Base-by-base conservation (phyloP, 2,797 vertebrate genomes). In the Thaleichthys pacificus region DNA sequence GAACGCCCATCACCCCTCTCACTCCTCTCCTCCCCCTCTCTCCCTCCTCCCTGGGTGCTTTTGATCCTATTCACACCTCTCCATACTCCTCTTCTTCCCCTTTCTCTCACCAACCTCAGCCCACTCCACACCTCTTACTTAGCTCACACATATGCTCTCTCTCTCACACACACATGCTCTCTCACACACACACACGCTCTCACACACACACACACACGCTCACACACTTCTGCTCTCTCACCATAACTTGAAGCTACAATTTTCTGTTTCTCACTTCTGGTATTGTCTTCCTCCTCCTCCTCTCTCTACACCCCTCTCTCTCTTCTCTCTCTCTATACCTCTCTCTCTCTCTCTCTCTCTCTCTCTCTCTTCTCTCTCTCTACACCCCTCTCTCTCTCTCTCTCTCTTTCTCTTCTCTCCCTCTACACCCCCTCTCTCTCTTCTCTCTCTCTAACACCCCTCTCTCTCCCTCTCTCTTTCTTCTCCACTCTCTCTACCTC, bases 201-300 rank as follows among this genome's bases (percentile, higher is more conserved):
- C 38, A 42, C 38, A 42, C 38, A 42, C 30, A 1, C 9, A 42
- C 38, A 42, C 8, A 42, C 7, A 42, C 38, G 6, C 38, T 7
- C 38, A 42, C 38, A 42, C 7, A 11, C 38, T 32, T 32, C 32
- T 32, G 32, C 32, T 42, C 38, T 42, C 38, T 42, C 1, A 42
- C 7, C 38, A 0, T 42, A 42, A 42, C 38, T 9, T 11, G 38
- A 7, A 32, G 32, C 32, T 5, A 32, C 32, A 32, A 0, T 32
- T 32, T 32, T 32, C 32, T 8, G 38, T 70, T 74, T 68, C 68
- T 73, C 64, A 4, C 21, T 38, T 28, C 56, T 32, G 32, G 32
- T 32, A 6, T 32, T 32, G 32, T 32, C 32, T 7, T 32, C 4
- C 32, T 32, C 71, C 58, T 58, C 60, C 58, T 60, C 56, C 63